Percentiles rank a stretch among this genome's conserved stretches.
Evolutionary conservation across 2,888 invertebrate genomes (phyloP).

Genomic region (Alviniconcha strummeri): DNA sequence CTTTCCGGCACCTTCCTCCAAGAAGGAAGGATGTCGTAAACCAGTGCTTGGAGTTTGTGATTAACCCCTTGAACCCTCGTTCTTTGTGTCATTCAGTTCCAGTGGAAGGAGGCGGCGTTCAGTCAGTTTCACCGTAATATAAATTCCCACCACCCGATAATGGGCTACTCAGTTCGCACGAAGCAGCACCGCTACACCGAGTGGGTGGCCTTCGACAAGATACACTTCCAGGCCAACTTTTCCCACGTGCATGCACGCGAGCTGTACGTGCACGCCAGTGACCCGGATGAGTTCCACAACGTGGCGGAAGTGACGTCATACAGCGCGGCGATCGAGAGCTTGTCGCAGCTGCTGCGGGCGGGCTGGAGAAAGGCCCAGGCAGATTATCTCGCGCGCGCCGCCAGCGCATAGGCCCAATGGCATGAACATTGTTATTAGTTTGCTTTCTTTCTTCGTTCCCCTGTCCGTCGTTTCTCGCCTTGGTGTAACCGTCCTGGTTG

Average conservation of each 20-base stretch:
- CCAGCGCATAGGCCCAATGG: background rate
- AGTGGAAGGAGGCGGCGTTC: slow-evolving; percentile 34
- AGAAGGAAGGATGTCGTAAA: too few relatives aligned
- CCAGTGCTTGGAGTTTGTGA: too few relatives aligned
- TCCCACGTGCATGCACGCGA: slow-evolving; percentile 37
- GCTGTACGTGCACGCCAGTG: slow-evolving; percentile 46
- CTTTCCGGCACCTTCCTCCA: too few relatives aligned
- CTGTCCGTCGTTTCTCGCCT: background rate
- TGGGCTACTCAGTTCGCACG: slow-evolving; percentile 55
- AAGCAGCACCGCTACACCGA: slow-evolving; percentile 55
- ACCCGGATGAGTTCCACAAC: slow-evolving; percentile 50
- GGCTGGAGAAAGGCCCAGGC: slow-evolving; percentile 49
- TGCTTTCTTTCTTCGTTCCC: background rate
- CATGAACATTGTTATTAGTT: background rate
- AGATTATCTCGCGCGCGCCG: background rate
- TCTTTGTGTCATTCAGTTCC: background rate
- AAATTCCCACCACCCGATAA: slow-evolving; percentile 6
- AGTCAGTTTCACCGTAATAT: slow-evolving; percentile 33
- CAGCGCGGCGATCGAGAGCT: slow-evolving; percentile 43
- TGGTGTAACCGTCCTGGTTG: background rate
- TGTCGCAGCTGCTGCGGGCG: slow-evolving; percentile 44
- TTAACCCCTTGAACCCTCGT: background rate
- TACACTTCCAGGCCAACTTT: slow-evolving; percentile 44
- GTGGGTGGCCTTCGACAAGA: slow-evolving; percentile 45
- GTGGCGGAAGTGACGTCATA: slow-evolving; percentile 59